A percentile compares a stretch with the other conserved stretches of the same genome.
phyloP scores from a whole-genome alignment of 1,140 invertebrate species.

The Tribolium madens region DNA sequence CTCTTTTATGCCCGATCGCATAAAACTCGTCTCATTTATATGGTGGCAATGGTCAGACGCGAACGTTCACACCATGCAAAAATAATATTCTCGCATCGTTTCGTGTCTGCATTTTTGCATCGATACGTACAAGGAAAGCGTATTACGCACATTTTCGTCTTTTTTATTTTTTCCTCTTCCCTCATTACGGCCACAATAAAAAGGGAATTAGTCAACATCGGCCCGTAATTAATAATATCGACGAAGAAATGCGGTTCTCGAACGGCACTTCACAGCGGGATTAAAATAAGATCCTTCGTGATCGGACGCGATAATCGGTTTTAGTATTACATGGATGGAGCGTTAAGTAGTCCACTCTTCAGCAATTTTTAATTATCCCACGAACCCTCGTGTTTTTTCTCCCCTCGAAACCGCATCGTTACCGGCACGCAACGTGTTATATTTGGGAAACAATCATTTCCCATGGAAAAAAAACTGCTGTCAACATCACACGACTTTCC shows the following conservation, averaged over 20 bases:
- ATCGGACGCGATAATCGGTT: constrained; percentile 45
- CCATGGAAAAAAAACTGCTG: background rate
- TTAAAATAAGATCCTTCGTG: constrained; percentile 46
- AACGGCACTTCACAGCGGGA: constrained; percentile 35
- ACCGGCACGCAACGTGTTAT: background rate
- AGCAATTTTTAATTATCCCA: constrained; percentile 35
- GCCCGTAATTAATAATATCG: constrained; percentile 47
- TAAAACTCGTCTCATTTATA: constrained; percentile 26
- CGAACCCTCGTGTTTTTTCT: constrained; percentile 3
- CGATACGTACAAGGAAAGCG: constrained; percentile 26
- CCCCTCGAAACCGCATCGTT: constrained; percentile 1
- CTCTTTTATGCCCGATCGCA: background rate
- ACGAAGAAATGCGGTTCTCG: constrained; percentile 35
- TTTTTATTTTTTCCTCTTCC: constrained; percentile 10
- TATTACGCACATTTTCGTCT: constrained; percentile 15
- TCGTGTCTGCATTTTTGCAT: constrained; percentile 13
- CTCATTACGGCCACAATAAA: constrained; percentile 44
- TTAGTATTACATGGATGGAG: constrained; percentile 23
- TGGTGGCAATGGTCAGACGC: constrained; percentile 1
- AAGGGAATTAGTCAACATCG: constrained; percentile 41
- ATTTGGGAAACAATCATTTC: background rate
- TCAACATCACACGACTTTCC: too few species aligned
- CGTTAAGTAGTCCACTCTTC: constrained; percentile 5
- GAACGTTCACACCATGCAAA: constrained; percentile 34
- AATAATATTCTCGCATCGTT: constrained; percentile 1